Evolutionary conservation across 2,797 vertebrate genomes (phyloP).

Genomic region (Sciaenops ocellatus): DNA sequence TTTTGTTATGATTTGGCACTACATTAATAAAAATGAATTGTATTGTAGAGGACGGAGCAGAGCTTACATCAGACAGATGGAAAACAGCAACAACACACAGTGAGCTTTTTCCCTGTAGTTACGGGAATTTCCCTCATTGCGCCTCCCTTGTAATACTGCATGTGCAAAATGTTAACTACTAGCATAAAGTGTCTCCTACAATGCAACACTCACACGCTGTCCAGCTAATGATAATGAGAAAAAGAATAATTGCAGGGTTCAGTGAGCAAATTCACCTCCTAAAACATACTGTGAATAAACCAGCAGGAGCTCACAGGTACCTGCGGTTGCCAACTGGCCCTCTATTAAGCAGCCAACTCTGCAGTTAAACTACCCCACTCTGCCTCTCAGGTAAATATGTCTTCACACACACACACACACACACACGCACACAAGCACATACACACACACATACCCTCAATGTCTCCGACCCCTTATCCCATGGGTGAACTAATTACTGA

Average conservation of each 20-base stretch:
- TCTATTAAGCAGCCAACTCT: constrained; percentile 13
- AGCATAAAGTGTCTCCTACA: constrained; percentile 2
- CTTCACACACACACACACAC: constrained; percentile 8
- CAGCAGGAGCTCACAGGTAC: constrained; percentile 24
- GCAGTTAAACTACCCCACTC: neutral
- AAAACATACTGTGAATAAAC: constrained; percentile 12
- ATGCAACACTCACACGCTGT: constrained; percentile 9
- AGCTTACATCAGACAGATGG: constrained; percentile 1
- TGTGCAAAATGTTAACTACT: neutral
- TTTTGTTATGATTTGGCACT: too few relatives aligned
- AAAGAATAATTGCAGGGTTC: constrained; percentile 13
- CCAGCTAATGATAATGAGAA: constrained; percentile 14
- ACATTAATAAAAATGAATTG: too few relatives aligned
- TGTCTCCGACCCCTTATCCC: neutral
- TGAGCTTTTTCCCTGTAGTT: neutral
- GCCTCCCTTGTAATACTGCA: neutral
- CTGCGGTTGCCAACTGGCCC: constrained; percentile 6
- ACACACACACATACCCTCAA: too few relatives aligned
- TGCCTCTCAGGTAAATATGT: constrained; percentile 4
- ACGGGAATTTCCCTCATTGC: neutral
- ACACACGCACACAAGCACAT: neutral
- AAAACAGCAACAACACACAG: neutral
- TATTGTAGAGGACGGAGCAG: neutral
- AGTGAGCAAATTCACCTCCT: constrained; percentile 23
- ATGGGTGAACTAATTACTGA: neutral